Base-by-base conservation (phyloP, 2,797 vertebrate species). In the Diceros bicornis region DNA sequence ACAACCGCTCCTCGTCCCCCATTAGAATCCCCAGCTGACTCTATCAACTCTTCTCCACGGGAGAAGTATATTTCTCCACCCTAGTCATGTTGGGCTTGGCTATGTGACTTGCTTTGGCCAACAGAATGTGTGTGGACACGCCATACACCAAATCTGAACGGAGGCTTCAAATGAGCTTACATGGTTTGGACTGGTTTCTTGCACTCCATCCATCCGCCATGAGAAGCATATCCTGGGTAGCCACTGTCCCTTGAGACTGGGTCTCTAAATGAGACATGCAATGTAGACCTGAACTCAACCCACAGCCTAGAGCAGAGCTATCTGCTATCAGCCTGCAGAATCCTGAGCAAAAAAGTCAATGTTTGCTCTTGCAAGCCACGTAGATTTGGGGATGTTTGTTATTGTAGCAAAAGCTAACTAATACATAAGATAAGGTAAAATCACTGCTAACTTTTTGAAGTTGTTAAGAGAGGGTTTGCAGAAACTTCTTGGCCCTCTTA, bases 381-480 rank as follows among this genome's bases (percentile, higher is more conserved):
- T 83, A 44, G n/a, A 79, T 50, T 81, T 78, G 44, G 44, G 41
- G 62, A 55, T 89, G n/a, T 81, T 84, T 95, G 77, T 96, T 96
- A 88, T 57, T 57, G 6, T 6, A 72, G 41, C 41, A 89, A 92
- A 94, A 83, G 69, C 78, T 88, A 47, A 78, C 82, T 79, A 64
- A 82, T 27, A 68, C 23, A 29, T 23, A 66, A 75, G 34, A 47
- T 74, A 29, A 87, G 62, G 6, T 17, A 47, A 77, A 79, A 77
- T 79, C 47, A 52, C 32, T n/a, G 57, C 90, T 61, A 50, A 71
- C 18, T 82, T 83, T n/a, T 57, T 79, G 13, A 20, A 50, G 25
- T 47, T 88, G 52, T 69, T 79, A 27, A 88, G 32, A 89, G 18
- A 95, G 10, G 25, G 52, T 66, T 23, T 90, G 21, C 25, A 90